Evolutionary conservation across 2,797 vertebrate species (phyloP), one percentile per base, ranked within the genome.

Genomic region (Rallus crepitans): DNA sequence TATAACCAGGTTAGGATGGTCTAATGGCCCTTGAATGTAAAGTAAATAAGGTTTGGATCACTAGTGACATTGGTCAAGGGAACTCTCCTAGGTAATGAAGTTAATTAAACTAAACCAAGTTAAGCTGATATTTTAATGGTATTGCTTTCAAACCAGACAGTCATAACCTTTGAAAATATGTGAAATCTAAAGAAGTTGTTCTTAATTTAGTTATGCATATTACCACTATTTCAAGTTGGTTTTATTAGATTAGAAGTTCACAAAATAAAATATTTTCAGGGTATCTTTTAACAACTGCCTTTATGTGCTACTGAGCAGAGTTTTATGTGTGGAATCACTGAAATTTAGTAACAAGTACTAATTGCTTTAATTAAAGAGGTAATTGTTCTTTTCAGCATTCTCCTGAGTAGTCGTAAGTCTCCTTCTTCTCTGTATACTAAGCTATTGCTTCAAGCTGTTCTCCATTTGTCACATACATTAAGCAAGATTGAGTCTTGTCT

Each of bases 51-150:
- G 52, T 89, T 73, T 65, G 24, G 28, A 35, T 50, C 37, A 65
- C 7, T 7, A 33, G 17, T 50, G 23, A 12, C 9, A 28, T 6
- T 40, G 11, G 63, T 78, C 55, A 92, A 90, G 78, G 63, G 87
- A 94, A 66, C 65, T 76, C 97, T 77, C 65, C 69, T 93, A 64
- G 33, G 37, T 73, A 94, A 90, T 82, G 64, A 95, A 57, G 66
- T 57, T 93, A 95, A 96, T 96, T 82, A 75, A 89, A 82, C 35
- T 85, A 83, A 96, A 97, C 87, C 80, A 91, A 94, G 70, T 94
- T 87, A 72, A 66, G 57, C 35, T 95, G 89, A 87, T 94, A 93
- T 95, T 97, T 95, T 65, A 81, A 28, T 57, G 14, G 18, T 56
- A 83, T 10, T 94, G 52, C 31, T 72, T 94, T 95, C 71, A 95